These are phyloP conservation scores for Vireo altiloquus DNA, from an alignment of 2,113 vertebrate species.

Conservation along the genomic window DNA sequence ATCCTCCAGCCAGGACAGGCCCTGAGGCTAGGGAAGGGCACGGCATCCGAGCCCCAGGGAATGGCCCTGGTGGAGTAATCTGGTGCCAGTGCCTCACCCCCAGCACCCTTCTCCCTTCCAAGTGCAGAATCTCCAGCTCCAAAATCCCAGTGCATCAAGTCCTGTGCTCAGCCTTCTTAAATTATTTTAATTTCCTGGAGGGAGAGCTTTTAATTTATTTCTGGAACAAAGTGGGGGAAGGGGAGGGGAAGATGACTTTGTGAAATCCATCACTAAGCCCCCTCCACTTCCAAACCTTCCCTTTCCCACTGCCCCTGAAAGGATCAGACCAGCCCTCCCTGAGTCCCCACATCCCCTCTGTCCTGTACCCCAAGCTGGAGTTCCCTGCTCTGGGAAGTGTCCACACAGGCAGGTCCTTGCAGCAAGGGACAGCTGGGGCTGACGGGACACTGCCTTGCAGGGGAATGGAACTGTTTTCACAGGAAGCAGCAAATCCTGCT, in stretches of 20 bases:
- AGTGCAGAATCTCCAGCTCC: background rate
- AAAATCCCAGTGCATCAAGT: background rate
- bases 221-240: background rate
- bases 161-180: background rate
- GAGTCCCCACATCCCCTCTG: background rate
- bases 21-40: background rate
- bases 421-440: background rate
- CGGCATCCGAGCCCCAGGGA: background rate
- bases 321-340: background rate
- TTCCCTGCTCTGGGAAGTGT: background rate
- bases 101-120: background rate
- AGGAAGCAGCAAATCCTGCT: background rate
- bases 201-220: conserved; percentile 42
- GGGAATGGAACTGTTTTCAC: background rate
- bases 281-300: background rate
- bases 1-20: rapidly evolving
- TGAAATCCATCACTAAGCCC: background rate
- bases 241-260: background rate
- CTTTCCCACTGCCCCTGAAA: background rate
- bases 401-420: background rate
- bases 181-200: conserved; percentile 47
- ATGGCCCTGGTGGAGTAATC: background rate
- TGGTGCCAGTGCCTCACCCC: background rate
- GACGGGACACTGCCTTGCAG: background rate
- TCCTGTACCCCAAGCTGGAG: background rate